Evolutionary conservation across 2,113 vertebrate species (phyloP).

Genomic region (Steatornis caripensis): DNA sequence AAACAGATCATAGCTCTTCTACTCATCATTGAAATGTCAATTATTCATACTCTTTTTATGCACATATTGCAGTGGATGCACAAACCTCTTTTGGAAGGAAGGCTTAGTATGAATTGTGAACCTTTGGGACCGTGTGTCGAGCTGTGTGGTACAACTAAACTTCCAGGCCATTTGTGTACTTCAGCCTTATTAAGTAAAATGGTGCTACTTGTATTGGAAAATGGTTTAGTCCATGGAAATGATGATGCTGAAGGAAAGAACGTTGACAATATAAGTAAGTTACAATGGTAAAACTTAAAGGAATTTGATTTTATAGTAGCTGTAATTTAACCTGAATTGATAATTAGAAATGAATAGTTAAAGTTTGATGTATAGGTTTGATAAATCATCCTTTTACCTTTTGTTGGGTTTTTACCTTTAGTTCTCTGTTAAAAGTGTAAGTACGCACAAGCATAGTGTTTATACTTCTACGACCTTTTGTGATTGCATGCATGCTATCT

Average conservation of each 20-base stretch:
- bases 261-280: conserved; percentile 75
- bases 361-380: background rate
- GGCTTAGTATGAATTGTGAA: conserved; percentile 78
- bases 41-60: background rate
- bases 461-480: background rate
- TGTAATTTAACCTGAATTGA: background rate
- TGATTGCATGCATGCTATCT: background rate
- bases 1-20: background rate
- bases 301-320: background rate
- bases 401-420: background rate
- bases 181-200: conserved; percentile 85
- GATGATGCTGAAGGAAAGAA: conserved; percentile 46
- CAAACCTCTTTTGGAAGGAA: conserved; percentile 81
- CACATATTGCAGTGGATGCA: conserved; percentile 83
- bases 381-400: background rate
- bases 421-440: background rate
- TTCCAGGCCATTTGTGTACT: conserved; percentile 85
- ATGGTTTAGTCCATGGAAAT: conserved; percentile 33
- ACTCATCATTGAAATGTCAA: background rate
- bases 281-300: background rate
- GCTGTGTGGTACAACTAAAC: conserved; percentile 60
- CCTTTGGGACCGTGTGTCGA: conserved; percentile 70
- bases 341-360: background rate
- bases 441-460: background rate
- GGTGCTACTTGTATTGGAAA: conserved; percentile 62